phyloP scores from a whole-genome alignment of 2,113 vertebrate genomes.

The Arothron firmamentum region DNA sequence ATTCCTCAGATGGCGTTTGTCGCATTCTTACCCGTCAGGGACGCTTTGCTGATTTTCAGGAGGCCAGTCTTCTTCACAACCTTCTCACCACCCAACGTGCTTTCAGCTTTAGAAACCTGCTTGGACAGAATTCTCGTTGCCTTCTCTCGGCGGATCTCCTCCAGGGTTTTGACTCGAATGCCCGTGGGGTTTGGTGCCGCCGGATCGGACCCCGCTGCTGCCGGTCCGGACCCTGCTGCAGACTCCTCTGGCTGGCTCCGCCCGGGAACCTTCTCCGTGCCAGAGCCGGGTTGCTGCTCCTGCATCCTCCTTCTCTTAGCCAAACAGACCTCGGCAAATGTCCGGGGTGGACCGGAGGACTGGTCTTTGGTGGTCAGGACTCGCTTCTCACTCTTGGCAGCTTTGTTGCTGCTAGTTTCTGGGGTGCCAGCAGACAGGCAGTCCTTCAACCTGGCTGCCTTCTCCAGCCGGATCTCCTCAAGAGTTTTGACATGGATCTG shows the following conservation, averaged over 20 bases:
- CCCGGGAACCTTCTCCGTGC: conserved; percentile 14
- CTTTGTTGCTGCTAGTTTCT: conserved; percentile 25
- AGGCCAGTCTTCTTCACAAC: conserved; percentile 34
- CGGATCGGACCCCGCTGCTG: too few relatives aligned
- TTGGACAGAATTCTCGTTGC: conserved; percentile 76
- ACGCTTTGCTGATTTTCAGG: conserved; percentile 65
- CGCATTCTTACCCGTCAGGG: conserved; percentile 61
- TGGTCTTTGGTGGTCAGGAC: conserved; percentile 33
- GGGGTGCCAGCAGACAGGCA: background rate
- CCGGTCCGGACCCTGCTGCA: background rate
- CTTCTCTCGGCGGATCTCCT: conserved; percentile 91
- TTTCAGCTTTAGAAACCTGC: conserved; percentile 12
- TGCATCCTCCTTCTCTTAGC: conserved; percentile 79
- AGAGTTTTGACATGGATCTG: conserved; percentile 88
- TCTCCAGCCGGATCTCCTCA: conserved; percentile 89
- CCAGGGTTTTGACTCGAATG: conserved; percentile 85
- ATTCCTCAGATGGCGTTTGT: background rate
- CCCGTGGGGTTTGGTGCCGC: conserved; percentile 18
- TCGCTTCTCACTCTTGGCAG: conserved; percentile 43
- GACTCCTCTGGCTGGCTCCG: conserved; percentile 1
- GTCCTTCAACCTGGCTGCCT: conserved; percentile 65
- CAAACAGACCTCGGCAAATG: conserved; percentile 75
- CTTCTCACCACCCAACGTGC: conserved; percentile 5
- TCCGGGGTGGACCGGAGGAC: conserved; percentile 59
- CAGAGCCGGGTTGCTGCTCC: conserved; percentile 53